Base-by-base conservation (phyloP, 2,888 invertebrate genomes). In the Sphinx pinastri region DNA sequence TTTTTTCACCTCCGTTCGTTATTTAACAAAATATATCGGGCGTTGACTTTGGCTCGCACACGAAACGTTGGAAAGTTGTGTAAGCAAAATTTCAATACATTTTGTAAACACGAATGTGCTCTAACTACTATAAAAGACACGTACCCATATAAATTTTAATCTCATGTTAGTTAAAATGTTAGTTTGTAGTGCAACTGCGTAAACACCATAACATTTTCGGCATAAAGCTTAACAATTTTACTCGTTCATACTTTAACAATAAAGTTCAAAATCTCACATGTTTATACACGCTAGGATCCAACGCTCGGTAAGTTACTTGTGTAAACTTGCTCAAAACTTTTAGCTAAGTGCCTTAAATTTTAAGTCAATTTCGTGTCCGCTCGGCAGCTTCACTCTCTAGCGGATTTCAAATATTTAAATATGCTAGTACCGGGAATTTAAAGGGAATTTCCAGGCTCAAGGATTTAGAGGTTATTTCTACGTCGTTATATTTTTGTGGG, bases 331-430 rank as follows among this genome's bases (percentile, higher is more conserved):
- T 74, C 68, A 74, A 70, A 90, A 91, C 86, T 90, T 87, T 83
- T 75, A 81, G 77, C 81, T 84, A 86, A 90, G 88, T 88, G 85
- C 85, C 84, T 89, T 89, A 89, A 90, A 90, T 87, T 91, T 89
- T 88, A 90, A 91, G 88, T 84, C 84, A 87, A 90, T 89, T 89
- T 87, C 76, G 77, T 83, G 85, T 83, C 80, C 81, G 77, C 77
- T 77, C 79, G 74, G 79, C 79, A 74, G 70, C 78, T 74, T 77
- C 79, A 79, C 75, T 82, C 79, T 79, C 76, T 57, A 73, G 76
- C 49, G 80, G 74, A 81, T 81, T 81, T 81, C 45, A 73, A 72
- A 81, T 84, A 82, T 83, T 82, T 63, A 81, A 81, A 81, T 76
- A 79, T 75, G 72, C 72, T 76, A 67, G 74, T 66, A 76, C 55